phyloP scores from a whole-genome alignment of 2,113 vertebrate species.

The Gallinago media region DNA sequence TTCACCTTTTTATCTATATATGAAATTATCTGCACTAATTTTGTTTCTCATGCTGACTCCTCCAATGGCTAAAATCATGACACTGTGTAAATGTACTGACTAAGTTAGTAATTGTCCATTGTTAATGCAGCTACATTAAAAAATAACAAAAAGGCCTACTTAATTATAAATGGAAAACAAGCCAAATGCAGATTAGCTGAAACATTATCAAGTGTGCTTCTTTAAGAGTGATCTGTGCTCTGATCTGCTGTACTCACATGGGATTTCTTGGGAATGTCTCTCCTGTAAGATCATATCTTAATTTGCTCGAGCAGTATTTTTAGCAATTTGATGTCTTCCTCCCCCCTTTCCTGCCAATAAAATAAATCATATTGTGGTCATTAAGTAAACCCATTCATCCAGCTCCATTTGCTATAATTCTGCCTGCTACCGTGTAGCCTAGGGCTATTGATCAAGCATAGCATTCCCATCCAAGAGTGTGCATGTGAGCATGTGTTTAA shows the following conservation, averaged over 20 bases:
- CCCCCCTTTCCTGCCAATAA: slow-evolving; percentile 14
- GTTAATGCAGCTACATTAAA: neutral
- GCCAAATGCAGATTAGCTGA: neutral
- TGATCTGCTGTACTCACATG: neutral
- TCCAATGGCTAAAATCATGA: neutral
- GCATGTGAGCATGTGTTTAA: slow-evolving; percentile 60
- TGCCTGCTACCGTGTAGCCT: slow-evolving; percentile 28
- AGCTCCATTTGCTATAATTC: slow-evolving; percentile 64
- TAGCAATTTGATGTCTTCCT: slow-evolving; percentile 53
- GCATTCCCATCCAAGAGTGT: slow-evolving; percentile 28
- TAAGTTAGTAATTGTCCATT: neutral
- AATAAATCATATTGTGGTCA: slow-evolving; percentile 67
- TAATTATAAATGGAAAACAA: slow-evolving; percentile 25
- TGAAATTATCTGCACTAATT: neutral
- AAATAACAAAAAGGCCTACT: neutral
- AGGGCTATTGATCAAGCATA: slow-evolving; percentile 65
- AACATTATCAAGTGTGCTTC: neutral
- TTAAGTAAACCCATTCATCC: slow-evolving; percentile 64
- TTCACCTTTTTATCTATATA: neutral
- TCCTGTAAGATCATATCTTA: slow-evolving; percentile 44
- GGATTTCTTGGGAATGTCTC: neutral
- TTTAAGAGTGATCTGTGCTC: neutral
- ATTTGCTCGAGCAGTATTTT: slow-evolving; percentile 33
- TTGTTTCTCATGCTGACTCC: neutral
- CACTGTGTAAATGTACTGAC: neutral